Conservation (phyloP, 2,113 vertebrate genomes). For the Heptranchias perlo region DNA sequence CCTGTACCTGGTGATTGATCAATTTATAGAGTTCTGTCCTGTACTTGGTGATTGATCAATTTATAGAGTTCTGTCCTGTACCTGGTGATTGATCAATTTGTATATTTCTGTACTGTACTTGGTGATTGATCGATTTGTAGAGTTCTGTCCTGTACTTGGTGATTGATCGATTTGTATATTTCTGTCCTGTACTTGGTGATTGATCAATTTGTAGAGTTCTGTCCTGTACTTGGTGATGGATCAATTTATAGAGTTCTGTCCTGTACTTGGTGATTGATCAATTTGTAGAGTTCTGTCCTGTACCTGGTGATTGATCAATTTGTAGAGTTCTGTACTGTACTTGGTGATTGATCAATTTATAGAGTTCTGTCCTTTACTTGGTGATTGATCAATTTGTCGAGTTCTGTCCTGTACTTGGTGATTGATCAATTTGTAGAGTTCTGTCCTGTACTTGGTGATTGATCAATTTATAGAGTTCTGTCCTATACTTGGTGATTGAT, state of each 20-base stretch:
- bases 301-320: background rate
- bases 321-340: background rate
- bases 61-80: background rate
- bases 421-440: background rate
- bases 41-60: background rate
- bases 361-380: background rate
- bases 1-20: background rate
- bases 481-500: background rate
- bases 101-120: background rate
- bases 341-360: too few relatives aligned
- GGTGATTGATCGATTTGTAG: background rate
- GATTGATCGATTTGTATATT: too few relatives aligned
- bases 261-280: background rate
- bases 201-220: background rate
- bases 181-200: background rate
- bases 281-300: background rate
- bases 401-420: background rate
- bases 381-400: too few relatives aligned
- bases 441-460: background rate
- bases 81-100: too few relatives aligned
- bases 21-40: background rate
- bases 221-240: background rate
- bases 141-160: background rate
- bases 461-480: too few relatives aligned
- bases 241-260: too few relatives aligned